A percentile compares a stretch with the other conserved stretches of the same genome.
Conservation (phyloP, 2,797 vertebrate genomes). For the Pangasius djambal region DNA sequence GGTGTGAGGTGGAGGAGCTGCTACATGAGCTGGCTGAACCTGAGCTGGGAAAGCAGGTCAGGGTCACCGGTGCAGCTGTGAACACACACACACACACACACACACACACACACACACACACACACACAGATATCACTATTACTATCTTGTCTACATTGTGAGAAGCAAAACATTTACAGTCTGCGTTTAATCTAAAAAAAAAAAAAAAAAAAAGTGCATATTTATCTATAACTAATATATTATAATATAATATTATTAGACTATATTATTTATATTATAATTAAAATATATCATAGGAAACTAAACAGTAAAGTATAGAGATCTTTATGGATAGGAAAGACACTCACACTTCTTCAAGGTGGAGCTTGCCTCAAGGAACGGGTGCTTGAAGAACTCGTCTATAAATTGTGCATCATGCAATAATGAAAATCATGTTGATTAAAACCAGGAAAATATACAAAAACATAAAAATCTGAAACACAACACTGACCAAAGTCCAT, state of each 20-base stretch:
- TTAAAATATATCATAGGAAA: too few relatives aligned
- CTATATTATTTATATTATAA: neutral
- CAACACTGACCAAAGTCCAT: conserved; percentile 90
- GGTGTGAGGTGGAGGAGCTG: conserved; percentile 95
- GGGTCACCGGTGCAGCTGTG: conserved; percentile 84
- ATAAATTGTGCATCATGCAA: neutral
- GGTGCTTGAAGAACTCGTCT: conserved; percentile 96
- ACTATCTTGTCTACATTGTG: neutral
- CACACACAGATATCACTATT: neutral
- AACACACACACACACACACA: conserved; percentile 5
- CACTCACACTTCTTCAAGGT: conserved; percentile 95
- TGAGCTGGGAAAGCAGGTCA: conserved; percentile 93
- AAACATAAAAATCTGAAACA: neutral
- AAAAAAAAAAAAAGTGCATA: neutral
- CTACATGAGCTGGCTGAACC: conserved; percentile 96
- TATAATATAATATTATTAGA: neutral
- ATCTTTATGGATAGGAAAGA: neutral
- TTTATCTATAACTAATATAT: neutral
- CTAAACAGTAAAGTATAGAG: neutral
- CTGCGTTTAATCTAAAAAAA: neutral
- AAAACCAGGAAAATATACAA: neutral
- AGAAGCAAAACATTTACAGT: neutral
- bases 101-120: neutral
- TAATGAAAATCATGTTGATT: neutral
- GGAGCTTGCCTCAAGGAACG: conserved; percentile 90